These are phyloP conservation scores for Podiceps cristatus DNA, from an alignment of 2,113 vertebrate species.

Conservation along the genomic window DNA sequence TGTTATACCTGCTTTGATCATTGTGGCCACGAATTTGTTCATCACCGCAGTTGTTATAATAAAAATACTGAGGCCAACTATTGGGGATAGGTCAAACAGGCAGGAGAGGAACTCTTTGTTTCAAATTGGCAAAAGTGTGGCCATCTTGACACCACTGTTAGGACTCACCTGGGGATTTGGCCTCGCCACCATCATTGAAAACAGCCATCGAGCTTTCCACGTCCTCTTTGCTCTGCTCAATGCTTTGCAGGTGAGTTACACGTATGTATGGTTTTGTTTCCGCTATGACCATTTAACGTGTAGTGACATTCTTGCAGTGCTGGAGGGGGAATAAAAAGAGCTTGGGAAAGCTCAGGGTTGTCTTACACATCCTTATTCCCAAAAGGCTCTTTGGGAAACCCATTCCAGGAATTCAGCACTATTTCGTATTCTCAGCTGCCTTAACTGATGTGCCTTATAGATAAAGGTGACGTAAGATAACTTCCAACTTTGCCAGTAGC, in stretches of 20 bases:
- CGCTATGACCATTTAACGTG: background rate
- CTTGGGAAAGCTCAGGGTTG: background rate
- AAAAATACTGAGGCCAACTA: slow-evolving; percentile 83
- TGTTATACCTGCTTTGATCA: slow-evolving; percentile 80
- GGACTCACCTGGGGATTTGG: slow-evolving; percentile 84
- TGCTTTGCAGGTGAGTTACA: slow-evolving; percentile 77
- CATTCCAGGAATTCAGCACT: background rate
- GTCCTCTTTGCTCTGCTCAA: slow-evolving; percentile 77
- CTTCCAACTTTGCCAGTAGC: background rate
- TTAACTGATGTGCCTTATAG: background rate
- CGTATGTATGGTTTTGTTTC: background rate
- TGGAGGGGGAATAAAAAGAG: background rate
- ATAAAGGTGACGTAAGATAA: background rate
- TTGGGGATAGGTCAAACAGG: slow-evolving; percentile 76
- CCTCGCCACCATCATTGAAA: slow-evolving; percentile 37
- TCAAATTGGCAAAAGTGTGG: slow-evolving; percentile 79
- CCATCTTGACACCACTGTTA: slow-evolving; percentile 78
- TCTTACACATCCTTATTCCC: background rate
- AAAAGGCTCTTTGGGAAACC: background rate
- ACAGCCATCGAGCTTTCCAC: slow-evolving; percentile 46
- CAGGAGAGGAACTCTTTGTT: slow-evolving; percentile 74
- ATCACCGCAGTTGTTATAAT: slow-evolving; percentile 85
- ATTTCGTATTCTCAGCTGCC: background rate
- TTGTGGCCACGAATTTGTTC: slow-evolving; percentile 84
- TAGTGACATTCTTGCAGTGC: background rate